These are phyloP conservation scores for Malthinus flaveolus DNA, from an alignment of 2,888 invertebrate genomes.

Conservation along the genomic window DNA sequence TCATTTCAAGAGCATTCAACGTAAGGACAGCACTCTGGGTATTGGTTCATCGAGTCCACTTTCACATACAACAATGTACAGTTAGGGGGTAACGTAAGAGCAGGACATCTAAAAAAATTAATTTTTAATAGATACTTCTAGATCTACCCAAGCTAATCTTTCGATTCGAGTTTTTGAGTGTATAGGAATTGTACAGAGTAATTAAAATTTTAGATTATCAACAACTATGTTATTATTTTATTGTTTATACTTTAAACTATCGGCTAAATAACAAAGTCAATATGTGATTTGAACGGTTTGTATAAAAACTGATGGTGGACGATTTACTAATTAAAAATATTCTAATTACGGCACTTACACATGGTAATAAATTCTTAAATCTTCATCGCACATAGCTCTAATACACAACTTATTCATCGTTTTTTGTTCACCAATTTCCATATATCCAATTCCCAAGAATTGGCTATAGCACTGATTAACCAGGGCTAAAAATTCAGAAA, in stretches of 20 bases:
- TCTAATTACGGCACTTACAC: constrained; percentile 6
- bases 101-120: constrained; percentile 8
- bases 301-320: no score
- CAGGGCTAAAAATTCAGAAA: constrained; percentile 1
- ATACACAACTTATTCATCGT: constrained; percentile 8
- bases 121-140: neutral
- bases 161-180: no score
- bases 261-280: no score
- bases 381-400: constrained; percentile 19
- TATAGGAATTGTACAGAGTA: no score
- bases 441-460: neutral
- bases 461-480: constrained; percentile 13
- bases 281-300: no score
- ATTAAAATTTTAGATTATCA: no score
- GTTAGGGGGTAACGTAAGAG: neutral
- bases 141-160: no score
- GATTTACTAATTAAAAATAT: no score
- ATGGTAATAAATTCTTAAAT: constrained; percentile 9
- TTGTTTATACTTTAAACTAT: no score
- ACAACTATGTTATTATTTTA: no score
- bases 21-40: constrained; percentile 18
- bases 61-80: neutral
- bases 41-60: constrained; percentile 4
- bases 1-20: constrained; percentile 7
- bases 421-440: constrained; percentile 16